phyloP scores from a whole-genome alignment of 2,888 invertebrate species.

The Epirrhoe alternata region DNA sequence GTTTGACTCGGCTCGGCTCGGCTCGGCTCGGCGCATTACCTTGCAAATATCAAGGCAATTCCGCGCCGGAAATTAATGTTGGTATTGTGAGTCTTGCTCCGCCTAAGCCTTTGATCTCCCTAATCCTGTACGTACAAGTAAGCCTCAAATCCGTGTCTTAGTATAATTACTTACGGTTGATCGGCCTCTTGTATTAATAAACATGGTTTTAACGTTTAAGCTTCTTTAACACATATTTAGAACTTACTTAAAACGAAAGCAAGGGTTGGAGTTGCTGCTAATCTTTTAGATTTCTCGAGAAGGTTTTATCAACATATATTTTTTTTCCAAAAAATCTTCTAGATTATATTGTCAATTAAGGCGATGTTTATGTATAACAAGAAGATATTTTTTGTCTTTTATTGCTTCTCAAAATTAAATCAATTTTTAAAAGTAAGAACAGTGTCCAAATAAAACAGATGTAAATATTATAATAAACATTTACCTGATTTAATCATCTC shows the following conservation, averaged over 20 bases:
- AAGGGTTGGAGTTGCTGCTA: background rate
- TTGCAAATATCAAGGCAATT: constrained; percentile 18
- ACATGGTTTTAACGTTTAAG: background rate
- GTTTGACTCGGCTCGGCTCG: background rate
- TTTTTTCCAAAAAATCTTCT: too few species aligned
- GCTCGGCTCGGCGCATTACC: constrained; percentile 1
- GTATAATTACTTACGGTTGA: constrained; percentile 5
- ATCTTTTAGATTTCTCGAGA: background rate
- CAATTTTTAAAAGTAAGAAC: too few species aligned
- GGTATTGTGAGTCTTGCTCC: constrained; percentile 18
- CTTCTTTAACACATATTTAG: background rate
- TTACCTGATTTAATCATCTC: background rate
- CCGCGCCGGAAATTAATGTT: constrained; percentile 18
- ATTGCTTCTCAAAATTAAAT: too few species aligned
- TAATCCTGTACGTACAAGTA: constrained; percentile 2
- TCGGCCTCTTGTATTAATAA: background rate
- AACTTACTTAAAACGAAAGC: background rate
- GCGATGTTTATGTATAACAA: too few species aligned
- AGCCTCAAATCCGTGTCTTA: background rate
- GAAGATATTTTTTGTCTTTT: too few species aligned
- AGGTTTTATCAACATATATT: too few species aligned
- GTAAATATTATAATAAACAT: background rate
- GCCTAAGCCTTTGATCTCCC: constrained; percentile 10
- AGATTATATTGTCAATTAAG: too few species aligned
- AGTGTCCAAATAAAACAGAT: background rate